These are phyloP conservation scores for Limnephilus auricula DNA, from an alignment of 2,888 invertebrate genomes.

Conservation along the genomic window DNA sequence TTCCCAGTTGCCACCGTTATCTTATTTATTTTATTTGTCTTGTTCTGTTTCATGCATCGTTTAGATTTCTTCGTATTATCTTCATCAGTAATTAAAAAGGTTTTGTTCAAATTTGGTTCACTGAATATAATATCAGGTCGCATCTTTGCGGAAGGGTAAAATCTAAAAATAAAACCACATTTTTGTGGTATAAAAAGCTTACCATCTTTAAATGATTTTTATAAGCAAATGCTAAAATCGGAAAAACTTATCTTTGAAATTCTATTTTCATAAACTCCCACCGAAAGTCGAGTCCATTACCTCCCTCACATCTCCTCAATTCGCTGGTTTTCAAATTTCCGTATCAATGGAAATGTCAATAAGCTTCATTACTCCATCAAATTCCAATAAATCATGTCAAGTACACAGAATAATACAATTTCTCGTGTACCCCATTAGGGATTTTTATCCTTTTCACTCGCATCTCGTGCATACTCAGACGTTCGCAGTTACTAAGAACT, in stretches of 20 bases:
- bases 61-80: too few species aligned
- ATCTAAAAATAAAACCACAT: not conserved
- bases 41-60: too few species aligned
- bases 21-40: too few species aligned
- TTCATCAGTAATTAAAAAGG: too few species aligned
- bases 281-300: not conserved
- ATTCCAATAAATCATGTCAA: not conserved
- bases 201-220: not conserved
- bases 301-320: not conserved
- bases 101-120: not conserved
- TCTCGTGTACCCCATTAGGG: not conserved
- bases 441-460: not conserved
- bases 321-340: not conserved
- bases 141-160: not conserved
- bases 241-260: not conserved
- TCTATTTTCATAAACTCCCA: not conserved
- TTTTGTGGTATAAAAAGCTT: too few species aligned
- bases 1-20: too few species aligned
- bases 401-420: not conserved
- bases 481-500: not conserved
- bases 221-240: not conserved
- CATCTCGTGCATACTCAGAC: not conserved
- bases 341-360: not conserved
- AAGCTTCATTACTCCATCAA: not conserved
- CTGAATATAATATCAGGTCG: not conserved